These are phyloP conservation scores for Elymnias hypermnestra DNA, from an alignment of 1,140 invertebrate species.

Conservation along the genomic window DNA sequence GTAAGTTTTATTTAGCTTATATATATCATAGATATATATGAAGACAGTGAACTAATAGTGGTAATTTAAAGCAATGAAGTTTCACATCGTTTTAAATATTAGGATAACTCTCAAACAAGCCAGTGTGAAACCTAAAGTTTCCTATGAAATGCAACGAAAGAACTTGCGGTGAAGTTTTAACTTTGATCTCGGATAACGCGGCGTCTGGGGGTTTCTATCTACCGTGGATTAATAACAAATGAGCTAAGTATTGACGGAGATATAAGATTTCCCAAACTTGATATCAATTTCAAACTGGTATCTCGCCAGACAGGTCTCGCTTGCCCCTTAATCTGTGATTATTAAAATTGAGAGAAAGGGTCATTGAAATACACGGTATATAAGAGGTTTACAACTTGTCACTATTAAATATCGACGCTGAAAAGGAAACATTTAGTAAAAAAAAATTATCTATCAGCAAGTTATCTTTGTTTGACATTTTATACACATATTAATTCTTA, in stretches of 20 bases:
- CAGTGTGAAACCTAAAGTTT: slow-evolving; percentile 45
- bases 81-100: not conserved
- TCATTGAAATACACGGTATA: slow-evolving; percentile 28
- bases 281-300: slow-evolving; percentile 21
- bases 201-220: slow-evolving; percentile 53
- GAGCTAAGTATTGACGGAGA: slow-evolving; percentile 37
- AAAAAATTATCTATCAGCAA: no score
- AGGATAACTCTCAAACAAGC: slow-evolving; percentile 30
- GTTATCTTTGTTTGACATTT: no score
- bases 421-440: no score
- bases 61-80: no score
- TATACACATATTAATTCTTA: no score
- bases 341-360: slow-evolving; percentile 30
- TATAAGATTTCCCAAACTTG: slow-evolving; percentile 31
- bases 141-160: slow-evolving; percentile 48
- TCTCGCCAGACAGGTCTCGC: not conserved
- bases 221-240: slow-evolving; percentile 56
- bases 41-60: no score
- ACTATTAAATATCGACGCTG: no score
- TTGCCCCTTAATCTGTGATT: slow-evolving; percentile 16
- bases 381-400: slow-evolving; percentile 20
- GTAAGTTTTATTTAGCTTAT: no score
- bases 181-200: slow-evolving; percentile 54
- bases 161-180: slow-evolving; percentile 50
- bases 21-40: no score